Evolutionary conservation across 2,888 invertebrate species (phyloP).

Genomic region (Mesodorylaimus sp.): DNA sequence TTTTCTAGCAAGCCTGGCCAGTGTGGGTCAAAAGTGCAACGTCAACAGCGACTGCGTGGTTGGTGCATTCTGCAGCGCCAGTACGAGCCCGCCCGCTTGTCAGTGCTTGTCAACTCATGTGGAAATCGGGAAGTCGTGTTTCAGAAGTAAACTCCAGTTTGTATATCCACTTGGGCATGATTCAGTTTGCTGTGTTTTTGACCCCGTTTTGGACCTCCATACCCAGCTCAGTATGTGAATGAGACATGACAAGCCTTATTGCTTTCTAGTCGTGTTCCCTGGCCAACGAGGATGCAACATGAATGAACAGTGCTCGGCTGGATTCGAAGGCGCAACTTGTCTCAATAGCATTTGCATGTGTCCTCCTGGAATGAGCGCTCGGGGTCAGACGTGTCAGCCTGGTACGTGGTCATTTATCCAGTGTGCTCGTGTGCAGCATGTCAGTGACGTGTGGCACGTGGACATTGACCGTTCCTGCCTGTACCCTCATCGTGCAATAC

Average conservation of each 20-base stretch:
- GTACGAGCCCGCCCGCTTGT: conserved; percentile 24
- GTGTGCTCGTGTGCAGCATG: no score
- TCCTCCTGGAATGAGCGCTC: conserved; percentile 23
- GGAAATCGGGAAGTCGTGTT: conserved; percentile 23
- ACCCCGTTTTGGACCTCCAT: no score
- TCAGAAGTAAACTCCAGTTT: conserved; percentile 19
- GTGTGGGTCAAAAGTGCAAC: conserved; percentile 23
- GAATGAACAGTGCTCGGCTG: conserved; percentile 26
- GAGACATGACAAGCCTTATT: background rate
- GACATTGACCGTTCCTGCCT: no score
- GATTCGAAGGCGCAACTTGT: conserved; percentile 23
- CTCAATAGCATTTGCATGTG: conserved; percentile 24
- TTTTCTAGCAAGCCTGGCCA: conserved; percentile 2
- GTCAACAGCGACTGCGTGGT: conserved; percentile 27
- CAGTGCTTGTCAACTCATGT: conserved; percentile 30
- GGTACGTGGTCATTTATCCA: no score
- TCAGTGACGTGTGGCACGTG: no score
- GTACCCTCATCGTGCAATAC: no score
- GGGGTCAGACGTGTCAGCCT: conserved; percentile 27
- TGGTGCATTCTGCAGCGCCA: conserved; percentile 29
- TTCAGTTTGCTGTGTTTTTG: background rate
- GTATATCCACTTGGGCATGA: background rate
- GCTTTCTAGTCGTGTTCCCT: conserved; percentile 25
- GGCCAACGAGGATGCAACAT: conserved; percentile 26
- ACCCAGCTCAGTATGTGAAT: no score